phyloP scores from a whole-genome alignment of 2,797 vertebrate genomes.

The Valencia hispanica region DNA sequence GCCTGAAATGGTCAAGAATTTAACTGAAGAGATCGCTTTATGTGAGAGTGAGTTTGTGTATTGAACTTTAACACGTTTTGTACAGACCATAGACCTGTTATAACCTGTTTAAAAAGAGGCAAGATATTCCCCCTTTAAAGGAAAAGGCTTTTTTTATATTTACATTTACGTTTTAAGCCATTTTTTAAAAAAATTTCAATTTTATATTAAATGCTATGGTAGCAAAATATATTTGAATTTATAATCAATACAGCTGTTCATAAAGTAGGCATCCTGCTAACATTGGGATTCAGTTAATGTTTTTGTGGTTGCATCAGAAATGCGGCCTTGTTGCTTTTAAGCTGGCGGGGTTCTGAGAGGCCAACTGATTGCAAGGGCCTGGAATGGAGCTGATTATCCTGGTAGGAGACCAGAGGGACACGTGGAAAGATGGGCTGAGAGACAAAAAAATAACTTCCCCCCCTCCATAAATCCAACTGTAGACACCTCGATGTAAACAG shows the following conservation, averaged over 20 bases:
- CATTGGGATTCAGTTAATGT: conserved; percentile 2
- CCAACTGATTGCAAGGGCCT: conserved; percentile 31
- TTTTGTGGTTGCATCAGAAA: conserved; percentile 19
- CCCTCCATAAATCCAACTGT: conserved; percentile 37
- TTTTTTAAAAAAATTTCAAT: no score
- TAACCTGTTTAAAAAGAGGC: no score
- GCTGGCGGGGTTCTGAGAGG: background rate
- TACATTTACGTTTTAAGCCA: no score
- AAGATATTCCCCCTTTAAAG: no score
- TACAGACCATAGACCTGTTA: no score
- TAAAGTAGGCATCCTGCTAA: background rate
- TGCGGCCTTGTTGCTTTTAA: conserved; percentile 5
- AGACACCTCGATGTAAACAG: conserved; percentile 32
- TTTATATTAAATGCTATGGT: no score
- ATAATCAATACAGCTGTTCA: conserved; percentile 4
- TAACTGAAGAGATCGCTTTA: no score
- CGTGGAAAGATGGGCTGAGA: conserved; percentile 58
- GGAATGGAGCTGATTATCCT: conserved; percentile 36
- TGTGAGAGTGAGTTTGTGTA: no score
- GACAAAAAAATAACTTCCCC: conserved; percentile 64
- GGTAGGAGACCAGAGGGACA: conserved; percentile 48
- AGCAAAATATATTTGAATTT: background rate
- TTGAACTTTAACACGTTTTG: no score
- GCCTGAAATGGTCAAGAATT: no score
- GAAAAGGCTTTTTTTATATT: no score